Base-by-base conservation (phyloP, 2,113 vertebrate species). In the Gasterosteus aculeatus region DNA sequence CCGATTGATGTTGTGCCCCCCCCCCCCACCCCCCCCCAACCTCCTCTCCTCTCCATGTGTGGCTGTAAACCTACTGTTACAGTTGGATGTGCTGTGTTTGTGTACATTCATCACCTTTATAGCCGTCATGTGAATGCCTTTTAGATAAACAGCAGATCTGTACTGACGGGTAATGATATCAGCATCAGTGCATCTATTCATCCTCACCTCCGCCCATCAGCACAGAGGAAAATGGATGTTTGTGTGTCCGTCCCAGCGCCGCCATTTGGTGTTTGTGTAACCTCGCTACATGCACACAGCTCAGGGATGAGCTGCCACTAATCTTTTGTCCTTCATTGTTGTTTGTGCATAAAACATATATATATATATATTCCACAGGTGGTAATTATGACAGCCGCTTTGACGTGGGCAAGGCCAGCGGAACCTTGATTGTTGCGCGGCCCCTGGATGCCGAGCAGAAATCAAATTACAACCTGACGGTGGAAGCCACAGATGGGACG, bases 351-450 rank as follows among this genome's bases (percentile, higher is more conserved):
- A 83, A 83, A 85, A 77, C 77, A 38, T 38, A 38, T 38, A 38
- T 38, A 38, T 38, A 5, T 38, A 5, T 38, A 38, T 7, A 86
- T 80, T 91, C 89, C 78, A 73, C 94, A 99, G 98, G 97, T 94
- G 98, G 98, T 87, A 99, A 99, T 95, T 96, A 95, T 75, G 97
- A 98, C 93, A 99, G 96, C 93, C 95, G 95, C 72, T 99, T 99
- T 88, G 97, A 99, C 90, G 97, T 99, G 91, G 97, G 97, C 90
- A 98, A 97, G 90, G 95, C 96, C 89, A 97, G 96, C 4, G 97
- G 97, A 76, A 99, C 97, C 63, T 86, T 99, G 90, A 96, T 99
- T 85, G 93, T 99, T 2, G 97, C 98, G 19, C 95, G 94, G 89
- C 95, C 95, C 75, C 96, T 99, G 80, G 96, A 99, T 91, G 94